Percentiles rank a stretch among this genome's conserved stretches.
Evolutionary conservation across 2,888 invertebrate genomes (phyloP).

Genomic region (Xestia c-nigrum): DNA sequence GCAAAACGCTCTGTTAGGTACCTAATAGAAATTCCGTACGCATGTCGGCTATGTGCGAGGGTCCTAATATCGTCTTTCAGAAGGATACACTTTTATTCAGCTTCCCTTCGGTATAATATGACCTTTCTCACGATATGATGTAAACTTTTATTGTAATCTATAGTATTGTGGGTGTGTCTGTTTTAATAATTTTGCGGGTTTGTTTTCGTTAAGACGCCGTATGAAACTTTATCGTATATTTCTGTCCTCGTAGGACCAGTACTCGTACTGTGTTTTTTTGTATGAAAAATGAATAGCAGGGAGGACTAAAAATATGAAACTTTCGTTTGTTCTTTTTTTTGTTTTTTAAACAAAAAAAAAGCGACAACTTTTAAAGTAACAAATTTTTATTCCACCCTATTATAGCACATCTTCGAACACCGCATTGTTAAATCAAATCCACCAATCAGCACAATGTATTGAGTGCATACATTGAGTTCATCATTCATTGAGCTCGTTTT

Average conservation of each 20-base stretch:
- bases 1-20: conserved; percentile 82
- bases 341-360: too few relatives aligned
- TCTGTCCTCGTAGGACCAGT: background rate
- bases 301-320: too few relatives aligned
- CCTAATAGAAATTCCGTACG: conserved; percentile 86
- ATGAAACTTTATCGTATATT: background rate
- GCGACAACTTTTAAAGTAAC: too few relatives aligned
- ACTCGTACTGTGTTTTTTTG: background rate
- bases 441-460: too few relatives aligned
- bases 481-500: too few relatives aligned
- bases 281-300: background rate
- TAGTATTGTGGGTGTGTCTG: conserved; percentile 41
- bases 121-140: conserved; percentile 68
- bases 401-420: too few relatives aligned
- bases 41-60: conserved; percentile 80
- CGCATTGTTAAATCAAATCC: too few relatives aligned
- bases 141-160: conserved; percentile 69
- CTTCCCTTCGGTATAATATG: conserved; percentile 75
- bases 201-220: background rate
- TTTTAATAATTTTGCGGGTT: conserved; percentile 26
- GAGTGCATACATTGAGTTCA: too few relatives aligned
- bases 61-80: conserved; percentile 82
- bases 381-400: background rate
- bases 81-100: conserved; percentile 79
- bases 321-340: too few relatives aligned